Evolutionary conservation across 2,888 invertebrate species (phyloP), one percentile per base, ranked within the genome.

Genomic region (Aphidius colemani): DNA sequence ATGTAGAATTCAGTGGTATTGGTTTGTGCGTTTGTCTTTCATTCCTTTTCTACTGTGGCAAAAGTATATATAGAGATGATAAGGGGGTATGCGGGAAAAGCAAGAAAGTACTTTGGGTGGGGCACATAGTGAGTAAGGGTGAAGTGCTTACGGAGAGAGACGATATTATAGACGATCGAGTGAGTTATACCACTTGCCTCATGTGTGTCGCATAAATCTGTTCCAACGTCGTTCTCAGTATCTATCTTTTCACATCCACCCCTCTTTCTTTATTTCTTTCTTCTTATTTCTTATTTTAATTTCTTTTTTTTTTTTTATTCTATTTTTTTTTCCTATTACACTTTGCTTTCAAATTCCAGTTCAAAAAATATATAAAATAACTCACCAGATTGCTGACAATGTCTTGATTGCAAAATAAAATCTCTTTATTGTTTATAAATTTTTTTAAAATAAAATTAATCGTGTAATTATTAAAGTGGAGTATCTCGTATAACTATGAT

Each of bases 191-290:
- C 79, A 72, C 70, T 76, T 75, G 80, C 76, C 79, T 80, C 81
- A 80, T 81, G 79, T 79, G 81, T 79, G 80, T 79, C 81, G 79
- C 80, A 81, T 81, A 81, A 81, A 81, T 81, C 81, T 79, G 80
- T 77, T 75, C 74, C 74, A 73, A 75, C 71, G 76, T 76, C 77
- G 75, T 72, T 74, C 74, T 72, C 75, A 71, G 73, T 41, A 41
- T 55, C 13, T 18, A 18, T 18, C 13, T 18, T 2, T 18, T 18
- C 13, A 18, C 13, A 18, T 7, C 49, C 49, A 43, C 13, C 13
- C 13, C 13, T 18, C 13, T 18, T 18, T 18, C 13, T 18, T 18
- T 18, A 18, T 18, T 18, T 18, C 13, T 57, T 46, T 49, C 11
- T 43, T 63, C 59, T 50, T 49, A 58, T 18, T 18, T 18, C n/a